Conservation (phyloP, 1,140 invertebrate genomes). For the Drosophila paulistorum region DNA sequence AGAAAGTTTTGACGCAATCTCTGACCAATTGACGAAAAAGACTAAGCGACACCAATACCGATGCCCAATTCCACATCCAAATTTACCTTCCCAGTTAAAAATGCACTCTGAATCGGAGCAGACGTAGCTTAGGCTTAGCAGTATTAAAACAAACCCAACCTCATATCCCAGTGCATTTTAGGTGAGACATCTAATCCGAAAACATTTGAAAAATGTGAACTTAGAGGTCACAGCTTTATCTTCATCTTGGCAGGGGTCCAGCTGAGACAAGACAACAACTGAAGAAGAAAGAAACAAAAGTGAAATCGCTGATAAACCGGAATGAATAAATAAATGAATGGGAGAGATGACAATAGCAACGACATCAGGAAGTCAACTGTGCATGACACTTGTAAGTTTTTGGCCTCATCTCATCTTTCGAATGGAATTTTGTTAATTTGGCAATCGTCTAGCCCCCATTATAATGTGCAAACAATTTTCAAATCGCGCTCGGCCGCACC, state of each 20-base stretch:
- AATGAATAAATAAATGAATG: slow-evolving; percentile 46
- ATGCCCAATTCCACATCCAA: neutral
- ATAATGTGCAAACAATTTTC: slow-evolving; percentile 60
- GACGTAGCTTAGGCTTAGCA: neutral
- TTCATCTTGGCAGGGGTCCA: slow-evolving; percentile 47
- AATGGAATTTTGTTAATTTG: slow-evolving; percentile 61
- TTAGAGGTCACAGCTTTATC: slow-evolving; percentile 39
- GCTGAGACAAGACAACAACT: slow-evolving; percentile 20
- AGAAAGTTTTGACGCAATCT: slow-evolving; percentile 79
- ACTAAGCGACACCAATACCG: slow-evolving; percentile 51
- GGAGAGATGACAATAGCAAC: slow-evolving; percentile 26
- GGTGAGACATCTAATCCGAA: neutral
- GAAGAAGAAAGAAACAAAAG: slow-evolving; percentile 50
- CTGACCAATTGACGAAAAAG: slow-evolving; percentile 34
- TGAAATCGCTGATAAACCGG: slow-evolving; percentile 76
- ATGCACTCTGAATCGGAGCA: no score
- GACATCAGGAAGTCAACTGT: slow-evolving; percentile 37
- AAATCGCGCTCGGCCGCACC: slow-evolving; percentile 52
- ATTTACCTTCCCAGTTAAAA: neutral
- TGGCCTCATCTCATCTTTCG: slow-evolving; percentile 15
- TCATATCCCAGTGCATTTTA: neutral
- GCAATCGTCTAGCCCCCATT: slow-evolving; percentile 38
- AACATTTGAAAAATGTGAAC: slow-evolving; percentile 28
- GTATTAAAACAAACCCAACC: neutral
- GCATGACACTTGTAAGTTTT: slow-evolving; percentile 66